Evolutionary conservation across 35 echinoderm and acorn worm species (phyloP).

Genomic region (Chiridota heheva): DNA sequence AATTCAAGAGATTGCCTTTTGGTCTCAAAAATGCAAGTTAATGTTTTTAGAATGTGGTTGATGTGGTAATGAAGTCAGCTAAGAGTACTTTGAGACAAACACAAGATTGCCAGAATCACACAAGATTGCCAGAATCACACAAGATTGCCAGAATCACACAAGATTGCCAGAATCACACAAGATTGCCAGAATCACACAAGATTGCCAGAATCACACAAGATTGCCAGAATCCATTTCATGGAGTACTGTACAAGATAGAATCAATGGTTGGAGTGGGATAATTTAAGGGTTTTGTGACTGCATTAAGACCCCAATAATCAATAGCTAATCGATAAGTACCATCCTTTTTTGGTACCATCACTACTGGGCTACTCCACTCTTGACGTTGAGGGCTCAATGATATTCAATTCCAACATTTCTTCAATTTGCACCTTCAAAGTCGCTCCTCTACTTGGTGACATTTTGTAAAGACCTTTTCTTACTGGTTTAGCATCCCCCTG

Average conservation of each 20-base stretch:
- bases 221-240: too few species aligned
- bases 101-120: too few species aligned
- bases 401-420: constrained; percentile 9
- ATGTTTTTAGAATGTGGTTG: background rate
- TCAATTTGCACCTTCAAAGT: constrained; percentile 19
- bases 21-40: background rate
- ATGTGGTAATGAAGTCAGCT: too few species aligned
- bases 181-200: background rate
- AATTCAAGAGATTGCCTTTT: background rate
- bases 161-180: background rate
- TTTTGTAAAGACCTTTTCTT: background rate
- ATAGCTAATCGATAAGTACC: background rate
- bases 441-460: background rate
- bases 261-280: constrained; percentile 3
- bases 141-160: background rate
- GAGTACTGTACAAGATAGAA: background rate
- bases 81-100: too few species aligned
- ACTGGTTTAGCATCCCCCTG: constrained; percentile 18
- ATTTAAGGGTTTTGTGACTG: constrained; percentile 26
- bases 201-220: background rate
- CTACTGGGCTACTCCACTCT: constrained; percentile 25
- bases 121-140: background rate
- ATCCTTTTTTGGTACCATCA: constrained; percentile 17
- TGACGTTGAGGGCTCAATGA: background rate
- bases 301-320: background rate